Base-by-base conservation (phyloP, 2,797 vertebrate species). In the Chelmon rostratus region DNA sequence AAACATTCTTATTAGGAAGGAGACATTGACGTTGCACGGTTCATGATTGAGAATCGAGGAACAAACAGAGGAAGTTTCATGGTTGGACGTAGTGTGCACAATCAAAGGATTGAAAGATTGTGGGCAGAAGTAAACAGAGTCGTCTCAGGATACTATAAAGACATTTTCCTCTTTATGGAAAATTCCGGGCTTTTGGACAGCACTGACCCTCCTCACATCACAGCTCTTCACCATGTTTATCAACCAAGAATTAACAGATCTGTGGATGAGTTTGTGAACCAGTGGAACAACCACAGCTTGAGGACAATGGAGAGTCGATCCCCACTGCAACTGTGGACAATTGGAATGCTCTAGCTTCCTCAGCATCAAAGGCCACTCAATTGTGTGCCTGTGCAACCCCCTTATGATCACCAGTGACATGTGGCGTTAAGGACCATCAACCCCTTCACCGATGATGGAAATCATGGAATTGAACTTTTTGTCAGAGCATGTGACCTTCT, bases 101-200 rank as follows among this genome's bases (percentile, higher is more conserved):
- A 49, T 49, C 63, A 65, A 49, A 65, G 44, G 4, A 65, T 47
- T 1, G 47, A n/a, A 49, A 49, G 47, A 49, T 13, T 42, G 40
- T 42, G 40, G 40, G 40, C 1, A 42, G 40, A 42, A 42, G 40
- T 66, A 37, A 66, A 66, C 46, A 50, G 63, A 28, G 44, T 66
- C 1, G 46, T 50, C 19, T 66, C 63, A 37, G 46, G 5, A 66
- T 66, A 66, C 46, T 66, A 4, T 37, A 65, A 65, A 65, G 44
- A 65, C 21, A 19, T 65, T 65, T 44, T 65, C 31, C 44, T 47
- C 63, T 65, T 50, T 35, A 65, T 65, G 63, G 63, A 65, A 50
- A 65, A 49, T 65, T 2, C n/a, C 0, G 6, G 19, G 65, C 28
- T 71, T 21, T 65, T 65, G 15, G 46, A 65, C 3, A 67, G 47